Conservation (phyloP, 2,888 invertebrate species). For the Norana najaformis region DNA sequence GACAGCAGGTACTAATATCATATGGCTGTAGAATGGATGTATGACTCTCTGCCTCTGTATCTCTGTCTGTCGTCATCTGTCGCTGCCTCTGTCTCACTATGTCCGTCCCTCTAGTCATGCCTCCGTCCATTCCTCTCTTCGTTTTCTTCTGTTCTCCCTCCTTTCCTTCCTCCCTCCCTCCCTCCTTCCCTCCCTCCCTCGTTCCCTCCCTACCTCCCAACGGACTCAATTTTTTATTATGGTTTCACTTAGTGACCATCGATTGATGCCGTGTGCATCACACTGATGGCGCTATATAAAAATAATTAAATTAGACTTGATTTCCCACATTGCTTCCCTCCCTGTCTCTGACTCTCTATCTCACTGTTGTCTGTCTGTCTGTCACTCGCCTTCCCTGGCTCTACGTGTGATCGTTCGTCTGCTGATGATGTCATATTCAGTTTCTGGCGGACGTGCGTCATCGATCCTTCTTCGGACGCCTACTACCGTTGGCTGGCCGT, state of each 20-base stretch:
- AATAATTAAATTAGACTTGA: too few species aligned
- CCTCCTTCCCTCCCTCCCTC: neutral
- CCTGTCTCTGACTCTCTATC: conserved; percentile 74
- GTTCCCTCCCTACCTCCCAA: neutral
- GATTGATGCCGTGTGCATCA: too few species aligned
- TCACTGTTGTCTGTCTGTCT: too few species aligned
- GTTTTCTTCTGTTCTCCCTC: neutral
- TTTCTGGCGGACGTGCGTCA: conserved; percentile 57
- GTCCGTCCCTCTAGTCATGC: neutral
- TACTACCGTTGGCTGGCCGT: conserved; percentile 89
- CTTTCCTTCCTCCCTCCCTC: neutral
- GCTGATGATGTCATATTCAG: conserved; percentile 78
- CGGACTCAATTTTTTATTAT: too few species aligned
- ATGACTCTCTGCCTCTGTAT: conserved; percentile 62
- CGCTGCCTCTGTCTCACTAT: too few species aligned
- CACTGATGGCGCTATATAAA: too few species aligned
- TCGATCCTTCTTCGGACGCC: conserved; percentile 77
- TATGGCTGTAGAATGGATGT: too few species aligned
- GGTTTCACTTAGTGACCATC: too few species aligned
- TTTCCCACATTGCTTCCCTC: too few species aligned
- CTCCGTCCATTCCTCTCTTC: neutral
- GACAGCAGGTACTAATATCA: too few species aligned
- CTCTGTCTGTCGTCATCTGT: too few species aligned
- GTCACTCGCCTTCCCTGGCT: conserved; percentile 70
- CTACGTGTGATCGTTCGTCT: conserved; percentile 87